Evolutionary conservation across 2,797 vertebrate species (phyloP).

Genomic region (Myioborus melanocephalus): DNA sequence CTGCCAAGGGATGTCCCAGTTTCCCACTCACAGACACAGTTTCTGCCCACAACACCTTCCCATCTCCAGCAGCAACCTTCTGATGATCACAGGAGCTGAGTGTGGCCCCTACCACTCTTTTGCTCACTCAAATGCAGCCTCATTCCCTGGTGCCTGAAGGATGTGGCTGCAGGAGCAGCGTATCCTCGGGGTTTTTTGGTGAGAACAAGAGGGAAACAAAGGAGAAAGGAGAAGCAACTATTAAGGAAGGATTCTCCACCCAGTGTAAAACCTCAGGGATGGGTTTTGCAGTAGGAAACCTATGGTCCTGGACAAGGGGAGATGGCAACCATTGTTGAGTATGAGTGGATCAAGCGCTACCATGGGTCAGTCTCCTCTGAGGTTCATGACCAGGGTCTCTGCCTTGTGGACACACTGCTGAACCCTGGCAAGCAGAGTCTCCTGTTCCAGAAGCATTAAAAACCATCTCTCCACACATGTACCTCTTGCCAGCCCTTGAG

Average conservation of each 20-base stretch:
- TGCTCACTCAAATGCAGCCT: background rate
- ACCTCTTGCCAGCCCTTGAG: background rate
- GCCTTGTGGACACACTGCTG: background rate
- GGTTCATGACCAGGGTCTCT: background rate
- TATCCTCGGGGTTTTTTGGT: background rate
- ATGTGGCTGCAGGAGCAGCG: background rate
- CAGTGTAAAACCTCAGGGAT: background rate
- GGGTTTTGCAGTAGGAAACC: background rate
- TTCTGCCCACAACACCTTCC: background rate
- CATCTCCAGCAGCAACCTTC: background rate
- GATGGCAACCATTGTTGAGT: background rate
- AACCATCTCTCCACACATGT: background rate
- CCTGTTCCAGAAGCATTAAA: background rate
- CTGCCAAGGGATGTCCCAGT: background rate
- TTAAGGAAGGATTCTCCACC: background rate
- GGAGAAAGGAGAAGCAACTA: background rate
- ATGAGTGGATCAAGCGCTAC: fast-evolving
- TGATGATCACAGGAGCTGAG: background rate
- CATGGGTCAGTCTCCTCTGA: fast-evolving
- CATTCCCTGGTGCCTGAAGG: background rate
- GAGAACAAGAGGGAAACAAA: background rate
- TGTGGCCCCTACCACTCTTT: background rate
- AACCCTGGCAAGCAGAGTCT: background rate
- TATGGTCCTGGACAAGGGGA: background rate
- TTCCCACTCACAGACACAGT: fast-evolving